phyloP scores from a whole-genome alignment of 2,888 invertebrate species.

The Blastobasis adustella region DNA sequence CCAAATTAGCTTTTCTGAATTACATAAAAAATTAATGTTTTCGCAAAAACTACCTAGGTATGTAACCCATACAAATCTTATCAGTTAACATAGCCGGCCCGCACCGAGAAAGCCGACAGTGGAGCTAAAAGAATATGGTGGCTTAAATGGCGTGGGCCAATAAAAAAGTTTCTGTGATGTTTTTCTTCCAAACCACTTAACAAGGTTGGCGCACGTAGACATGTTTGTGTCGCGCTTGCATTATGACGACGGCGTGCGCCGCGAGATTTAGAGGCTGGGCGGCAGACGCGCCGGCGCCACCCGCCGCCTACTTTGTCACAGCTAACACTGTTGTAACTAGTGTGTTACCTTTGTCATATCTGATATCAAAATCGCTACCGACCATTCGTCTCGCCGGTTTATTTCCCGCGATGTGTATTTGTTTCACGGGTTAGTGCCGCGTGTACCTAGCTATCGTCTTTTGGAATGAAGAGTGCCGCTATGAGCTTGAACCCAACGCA shows the following conservation, averaged over 20 bases:
- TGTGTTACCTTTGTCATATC: conserved; percentile 6
- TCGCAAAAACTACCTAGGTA: no score
- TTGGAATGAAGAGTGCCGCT: no score
- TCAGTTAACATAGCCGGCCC: no score
- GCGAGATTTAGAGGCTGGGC: conserved; percentile 63
- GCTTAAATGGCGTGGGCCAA: conserved; percentile 66
- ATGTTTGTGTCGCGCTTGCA: conserved; percentile 74
- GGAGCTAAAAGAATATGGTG: conserved; percentile 35
- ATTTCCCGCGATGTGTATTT: no score
- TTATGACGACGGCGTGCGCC: conserved; percentile 70
- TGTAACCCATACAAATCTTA: no score
- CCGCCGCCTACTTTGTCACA: conserved; percentile 45
- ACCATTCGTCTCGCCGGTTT: no score
- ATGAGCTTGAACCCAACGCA: neutral
- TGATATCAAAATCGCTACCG: neutral
- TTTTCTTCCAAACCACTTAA: conserved; percentile 76
- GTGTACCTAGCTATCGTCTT: no score
- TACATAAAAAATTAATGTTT: no score
- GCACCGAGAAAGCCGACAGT: neutral
- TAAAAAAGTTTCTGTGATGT: conserved; percentile 73
- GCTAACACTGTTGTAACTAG: conserved; percentile 22
- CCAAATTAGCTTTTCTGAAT: no score
- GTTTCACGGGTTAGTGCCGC: no score
- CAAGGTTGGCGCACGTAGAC: conserved; percentile 72
- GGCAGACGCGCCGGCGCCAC: conserved; percentile 66